Evolutionary conservation across 2,797 vertebrate species (phyloP).

Genomic region (Propithecus deckenii): DNA sequence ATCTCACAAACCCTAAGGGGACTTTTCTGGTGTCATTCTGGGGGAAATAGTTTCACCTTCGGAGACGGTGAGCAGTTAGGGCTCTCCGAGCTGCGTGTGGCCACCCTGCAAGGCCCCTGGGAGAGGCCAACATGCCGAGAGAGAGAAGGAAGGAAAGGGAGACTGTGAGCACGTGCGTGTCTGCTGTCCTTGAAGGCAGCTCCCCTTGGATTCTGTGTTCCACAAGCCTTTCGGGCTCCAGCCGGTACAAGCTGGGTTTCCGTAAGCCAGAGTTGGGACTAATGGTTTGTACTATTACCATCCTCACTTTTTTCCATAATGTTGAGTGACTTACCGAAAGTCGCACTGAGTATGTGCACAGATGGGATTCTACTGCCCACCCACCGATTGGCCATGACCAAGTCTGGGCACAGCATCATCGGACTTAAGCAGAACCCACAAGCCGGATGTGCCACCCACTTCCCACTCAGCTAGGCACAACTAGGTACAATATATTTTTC

Average conservation of each 20-base stretch:
- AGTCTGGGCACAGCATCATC: neutral
- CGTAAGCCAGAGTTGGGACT: neutral
- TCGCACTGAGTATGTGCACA: neutral
- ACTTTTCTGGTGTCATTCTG: neutral
- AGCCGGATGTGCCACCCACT: too few species aligned
- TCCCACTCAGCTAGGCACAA: neutral
- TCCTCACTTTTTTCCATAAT: neutral
- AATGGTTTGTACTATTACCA: neutral
- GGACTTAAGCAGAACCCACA: neutral
- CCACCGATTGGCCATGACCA: rapidly evolving
- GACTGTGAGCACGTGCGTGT: rapidly evolving
- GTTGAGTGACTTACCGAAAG: neutral
- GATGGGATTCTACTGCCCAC: neutral
- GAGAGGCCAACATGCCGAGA: neutral
- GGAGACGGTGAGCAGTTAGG: neutral
- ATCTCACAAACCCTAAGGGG: neutral
- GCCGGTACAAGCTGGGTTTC: neutral
- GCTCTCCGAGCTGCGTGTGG: neutral
- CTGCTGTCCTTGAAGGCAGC: neutral
- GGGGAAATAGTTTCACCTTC: neutral
- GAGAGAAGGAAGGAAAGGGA: neutral
- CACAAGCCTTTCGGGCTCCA: neutral
- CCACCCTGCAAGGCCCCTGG: neutral
- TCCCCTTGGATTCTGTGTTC: neutral
- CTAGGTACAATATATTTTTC: neutral